A percentile compares a stretch with the other conserved stretches of the same genome.
Evolutionary conservation across 2,888 invertebrate species (phyloP).

Genomic region (Griposia aprilina): DNA sequence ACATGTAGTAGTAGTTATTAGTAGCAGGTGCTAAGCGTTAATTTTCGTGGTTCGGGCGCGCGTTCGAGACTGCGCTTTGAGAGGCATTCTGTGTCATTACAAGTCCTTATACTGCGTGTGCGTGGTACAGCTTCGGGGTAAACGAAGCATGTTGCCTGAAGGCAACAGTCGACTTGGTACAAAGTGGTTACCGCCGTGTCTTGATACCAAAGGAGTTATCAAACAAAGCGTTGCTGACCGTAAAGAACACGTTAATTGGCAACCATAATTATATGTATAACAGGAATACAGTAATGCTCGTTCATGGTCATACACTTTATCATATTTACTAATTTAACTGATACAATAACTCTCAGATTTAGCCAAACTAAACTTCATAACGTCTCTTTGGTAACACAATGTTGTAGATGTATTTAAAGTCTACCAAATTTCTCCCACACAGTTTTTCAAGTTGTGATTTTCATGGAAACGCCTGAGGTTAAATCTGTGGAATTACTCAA

Average conservation of each 20-base stretch:
- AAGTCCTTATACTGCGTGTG: slow-evolving; percentile 40
- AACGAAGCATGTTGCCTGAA: not conserved
- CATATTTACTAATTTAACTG: not conserved
- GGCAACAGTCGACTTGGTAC: not conserved
- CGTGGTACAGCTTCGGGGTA: not conserved
- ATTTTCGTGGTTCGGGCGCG: slow-evolving; percentile 53
- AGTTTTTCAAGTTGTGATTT: not conserved
- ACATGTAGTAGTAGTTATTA: slow-evolving; percentile 59
- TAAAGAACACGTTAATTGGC: not conserved
- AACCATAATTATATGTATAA: not conserved
- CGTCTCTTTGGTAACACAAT: not conserved
- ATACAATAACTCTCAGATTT: too few relatives aligned
- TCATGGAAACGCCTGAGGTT: not conserved
- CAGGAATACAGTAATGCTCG: not conserved
- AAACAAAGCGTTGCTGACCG: not conserved
- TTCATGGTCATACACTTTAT: not conserved
- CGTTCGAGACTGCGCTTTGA: slow-evolving; percentile 49
- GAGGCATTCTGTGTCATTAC: slow-evolving; percentile 50
- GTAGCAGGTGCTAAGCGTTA: slow-evolving; percentile 65
- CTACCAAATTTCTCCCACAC: not conserved
- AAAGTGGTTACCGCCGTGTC: not conserved
- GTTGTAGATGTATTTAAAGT: not conserved
- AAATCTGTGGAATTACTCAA: not conserved
- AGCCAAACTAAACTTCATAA: not conserved
- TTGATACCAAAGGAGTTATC: not conserved